Percentiles rank a stretch among this genome's conserved stretches.
Conservation (phyloP, 2,113 vertebrate species). For the Trachemys scripta region DNA sequence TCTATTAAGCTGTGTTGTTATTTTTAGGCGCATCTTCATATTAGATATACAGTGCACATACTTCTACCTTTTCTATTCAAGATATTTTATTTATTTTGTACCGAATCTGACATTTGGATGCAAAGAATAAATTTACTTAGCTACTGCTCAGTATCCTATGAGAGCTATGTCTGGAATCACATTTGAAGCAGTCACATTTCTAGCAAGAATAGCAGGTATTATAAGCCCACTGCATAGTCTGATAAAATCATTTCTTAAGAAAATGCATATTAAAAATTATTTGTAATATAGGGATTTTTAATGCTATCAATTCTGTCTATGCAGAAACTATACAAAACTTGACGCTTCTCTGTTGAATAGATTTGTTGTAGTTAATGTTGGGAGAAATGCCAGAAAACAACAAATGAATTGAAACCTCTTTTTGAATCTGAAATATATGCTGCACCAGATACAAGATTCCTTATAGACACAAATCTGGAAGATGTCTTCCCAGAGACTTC, state of each 20-base stretch:
- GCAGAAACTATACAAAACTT: background rate
- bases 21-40: background rate
- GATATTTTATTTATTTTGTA: conserved; percentile 14
- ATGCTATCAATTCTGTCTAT: background rate
- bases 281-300: background rate
- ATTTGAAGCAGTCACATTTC: conserved; percentile 62
- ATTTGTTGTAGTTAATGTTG: background rate
- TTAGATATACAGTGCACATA: background rate
- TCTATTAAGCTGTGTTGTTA: background rate
- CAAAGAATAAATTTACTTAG: conserved; percentile 45
- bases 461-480: background rate
- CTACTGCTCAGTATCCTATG: conserved; percentile 39
- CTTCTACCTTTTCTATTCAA: background rate
- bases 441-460: conserved; percentile 20
- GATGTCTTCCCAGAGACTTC: background rate
- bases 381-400: conserved; percentile 36
- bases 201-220: conserved; percentile 18
- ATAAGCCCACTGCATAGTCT: background rate
- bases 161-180: conserved; percentile 17
- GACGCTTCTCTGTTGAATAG: conserved; percentile 23
- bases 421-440: conserved; percentile 18
- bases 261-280: background rate
- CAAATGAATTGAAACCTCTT: conserved; percentile 8
- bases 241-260: conserved; percentile 38
- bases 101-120: conserved; percentile 59